A percentile compares a stretch with the other conserved stretches of the same genome.
Evolutionary conservation across 2,113 vertebrate species (phyloP).

Genomic region (Mustela nigripes): DNA sequence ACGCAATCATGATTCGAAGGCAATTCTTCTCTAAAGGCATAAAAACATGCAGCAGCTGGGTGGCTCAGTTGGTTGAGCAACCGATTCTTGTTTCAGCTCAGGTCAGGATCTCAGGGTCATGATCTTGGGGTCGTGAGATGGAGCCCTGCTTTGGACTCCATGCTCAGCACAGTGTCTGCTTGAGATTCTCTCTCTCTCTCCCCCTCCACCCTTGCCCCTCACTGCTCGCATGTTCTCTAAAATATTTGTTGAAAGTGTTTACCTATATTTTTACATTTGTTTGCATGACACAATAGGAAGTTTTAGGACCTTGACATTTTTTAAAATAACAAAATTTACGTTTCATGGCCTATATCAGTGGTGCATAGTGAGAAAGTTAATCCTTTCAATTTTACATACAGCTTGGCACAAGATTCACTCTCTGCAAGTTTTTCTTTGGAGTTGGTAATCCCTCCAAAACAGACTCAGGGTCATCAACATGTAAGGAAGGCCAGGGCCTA

Average conservation of each 20-base stretch:
- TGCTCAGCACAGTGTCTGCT: neutral
- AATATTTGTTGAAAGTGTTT: neutral
- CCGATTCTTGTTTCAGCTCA: neutral
- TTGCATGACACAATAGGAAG: neutral
- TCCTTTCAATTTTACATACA: neutral
- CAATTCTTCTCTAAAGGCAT: neutral
- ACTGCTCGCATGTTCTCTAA: neutral
- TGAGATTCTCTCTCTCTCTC: neutral
- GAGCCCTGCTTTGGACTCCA: neutral
- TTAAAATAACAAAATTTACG: neutral
- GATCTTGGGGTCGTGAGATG: neutral
- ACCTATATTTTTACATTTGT: neutral
- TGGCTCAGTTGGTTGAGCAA: neutral
- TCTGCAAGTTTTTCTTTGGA: neutral
- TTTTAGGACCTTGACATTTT: neutral
- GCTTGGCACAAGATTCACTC: neutral
- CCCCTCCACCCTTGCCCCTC: neutral
- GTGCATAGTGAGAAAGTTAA: neutral
- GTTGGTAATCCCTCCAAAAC: neutral
- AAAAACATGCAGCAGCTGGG: neutral
- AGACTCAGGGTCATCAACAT: neutral
- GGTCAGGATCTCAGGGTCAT: neutral
- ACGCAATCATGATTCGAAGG: neutral
- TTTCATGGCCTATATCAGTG: neutral
- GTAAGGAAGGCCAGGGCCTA: neutral